Evolutionary conservation across 2,888 invertebrate genomes (phyloP), one percentile per base, ranked within the genome.

Genomic region (Drosophila borborema): DNA sequence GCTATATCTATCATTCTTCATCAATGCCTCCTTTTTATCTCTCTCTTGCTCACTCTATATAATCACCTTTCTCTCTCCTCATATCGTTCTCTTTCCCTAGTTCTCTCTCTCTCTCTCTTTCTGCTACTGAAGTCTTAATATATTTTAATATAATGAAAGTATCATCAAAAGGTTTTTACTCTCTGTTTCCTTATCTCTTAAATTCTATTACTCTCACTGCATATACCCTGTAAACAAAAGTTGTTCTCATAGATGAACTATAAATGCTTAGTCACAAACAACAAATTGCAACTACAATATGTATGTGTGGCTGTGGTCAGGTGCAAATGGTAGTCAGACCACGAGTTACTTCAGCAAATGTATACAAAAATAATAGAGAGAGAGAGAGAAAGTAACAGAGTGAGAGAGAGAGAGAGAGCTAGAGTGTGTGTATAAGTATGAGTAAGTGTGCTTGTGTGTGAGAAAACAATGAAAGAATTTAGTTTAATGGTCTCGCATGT

Each of bases 401-500:
- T 1, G 51, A 34, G 18, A 18, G 12, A 14, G 34, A 14, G 34
- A 34, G 34, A 12, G n/a, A n/a, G 28, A 34, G 34, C 2, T 10
- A 9, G 18, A 18, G 45, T 6, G 31, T 53, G 40, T 14, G 23
- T 2, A 2, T 6, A 41, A 8, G 14, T 3, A 38, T 2, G 36
- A 4, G 4, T 36, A 12, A n/a, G 36, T 48, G 48, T 16, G 31
- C 28, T 28, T 48, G 36, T 18, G 45, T 54, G 41, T 34, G 36
- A 20, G 38, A 46, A 62, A 64, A 76, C 74, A 76, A 76, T 72
- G 60, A 36, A 45, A 48, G 71, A 75, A 63, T 76, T 80, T 78
- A 72, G 55, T 72, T 80, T 78, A 80, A 78, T 78, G 77, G 58
- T 59, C 64, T 60, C 56, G 77, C 81, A 78, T 80, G 77, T 71